phyloP scores from a whole-genome alignment of 35 echinoderm and acorn worm genomes.

The Stichopus chloronotus region DNA sequence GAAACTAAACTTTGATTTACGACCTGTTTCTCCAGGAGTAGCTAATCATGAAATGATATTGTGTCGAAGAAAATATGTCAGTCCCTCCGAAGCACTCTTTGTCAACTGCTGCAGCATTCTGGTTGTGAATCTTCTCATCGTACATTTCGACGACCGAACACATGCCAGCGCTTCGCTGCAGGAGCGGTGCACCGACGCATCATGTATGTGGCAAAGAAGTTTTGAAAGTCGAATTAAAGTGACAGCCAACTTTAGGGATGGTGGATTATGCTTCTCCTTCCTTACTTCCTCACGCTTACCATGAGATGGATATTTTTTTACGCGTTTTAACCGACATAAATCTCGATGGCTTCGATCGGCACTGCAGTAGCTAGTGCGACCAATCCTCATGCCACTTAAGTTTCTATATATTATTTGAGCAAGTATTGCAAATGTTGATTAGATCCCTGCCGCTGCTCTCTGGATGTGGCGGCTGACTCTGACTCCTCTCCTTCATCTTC shows the following conservation, averaged over 20 bases:
- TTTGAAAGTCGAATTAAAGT: not conserved
- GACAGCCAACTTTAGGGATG: not conserved
- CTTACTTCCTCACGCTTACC: not conserved
- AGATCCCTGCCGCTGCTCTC: not conserved
- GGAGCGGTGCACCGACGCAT: no score
- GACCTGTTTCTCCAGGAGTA: not conserved
- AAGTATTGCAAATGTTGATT: constrained; percentile 45
- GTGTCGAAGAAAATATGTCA: not conserved
- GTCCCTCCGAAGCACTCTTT: not conserved
- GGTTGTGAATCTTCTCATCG: not conserved
- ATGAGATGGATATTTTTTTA: constrained; percentile 31
- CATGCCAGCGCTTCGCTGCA: not conserved
- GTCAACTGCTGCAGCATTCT: no score
- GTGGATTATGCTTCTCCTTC: not conserved
- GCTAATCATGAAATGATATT: constrained; percentile 4
- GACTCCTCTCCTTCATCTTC: not conserved
- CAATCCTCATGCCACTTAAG: constrained; percentile 37
- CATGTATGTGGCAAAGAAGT: not conserved
- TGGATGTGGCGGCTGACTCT: constrained; percentile 18
- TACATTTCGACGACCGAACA: not conserved
- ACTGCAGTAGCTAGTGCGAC: not conserved
- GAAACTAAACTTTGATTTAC: not conserved
- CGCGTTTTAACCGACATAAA: constrained; percentile 20
- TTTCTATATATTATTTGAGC: constrained; percentile 44
- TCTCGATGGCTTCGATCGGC: not conserved